phyloP scores from a whole-genome alignment of 2,888 invertebrate species.

The Taphrorychus bicolor region DNA sequence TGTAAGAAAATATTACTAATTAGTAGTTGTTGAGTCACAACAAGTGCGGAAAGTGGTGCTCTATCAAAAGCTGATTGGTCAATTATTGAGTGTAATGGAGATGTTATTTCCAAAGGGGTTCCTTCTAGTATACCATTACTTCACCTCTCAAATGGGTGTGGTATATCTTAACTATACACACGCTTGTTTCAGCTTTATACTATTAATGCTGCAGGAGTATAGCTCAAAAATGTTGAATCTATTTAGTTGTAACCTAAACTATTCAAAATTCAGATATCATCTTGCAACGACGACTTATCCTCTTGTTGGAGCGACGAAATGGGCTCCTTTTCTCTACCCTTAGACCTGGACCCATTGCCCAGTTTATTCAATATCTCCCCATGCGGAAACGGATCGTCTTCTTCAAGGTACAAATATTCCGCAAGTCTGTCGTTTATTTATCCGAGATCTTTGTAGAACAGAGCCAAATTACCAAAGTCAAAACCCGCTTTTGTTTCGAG shows the following conservation, averaged over 20 bases:
- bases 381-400: conserved; percentile 65
- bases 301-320: conserved; percentile 71
- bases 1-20: not conserved
- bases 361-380: conserved; percentile 88
- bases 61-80: too few relatives aligned
- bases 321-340: conserved; percentile 83
- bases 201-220: not conserved
- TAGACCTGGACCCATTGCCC: conserved; percentile 87
- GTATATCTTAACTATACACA: too few relatives aligned
- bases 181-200: too few relatives aligned
- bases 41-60: too few relatives aligned
- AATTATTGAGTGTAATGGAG: too few relatives aligned
- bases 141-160: too few relatives aligned
- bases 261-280: conserved; percentile 34
- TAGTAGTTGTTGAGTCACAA: too few relatives aligned
- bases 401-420: conserved; percentile 20
- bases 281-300: conserved; percentile 56
- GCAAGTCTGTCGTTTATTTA: not conserved
- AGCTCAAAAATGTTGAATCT: not conserved
- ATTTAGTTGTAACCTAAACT: not conserved
- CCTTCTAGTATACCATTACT: too few relatives aligned
- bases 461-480: conserved; percentile 48
- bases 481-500: conserved; percentile 46
- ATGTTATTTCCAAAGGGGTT: too few relatives aligned
- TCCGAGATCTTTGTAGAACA: conserved; percentile 44